A percentile compares a stretch with the other conserved stretches of the same genome.
Conservation (phyloP, 2,113 vertebrate species). For the Anseranas semipalmata region DNA sequence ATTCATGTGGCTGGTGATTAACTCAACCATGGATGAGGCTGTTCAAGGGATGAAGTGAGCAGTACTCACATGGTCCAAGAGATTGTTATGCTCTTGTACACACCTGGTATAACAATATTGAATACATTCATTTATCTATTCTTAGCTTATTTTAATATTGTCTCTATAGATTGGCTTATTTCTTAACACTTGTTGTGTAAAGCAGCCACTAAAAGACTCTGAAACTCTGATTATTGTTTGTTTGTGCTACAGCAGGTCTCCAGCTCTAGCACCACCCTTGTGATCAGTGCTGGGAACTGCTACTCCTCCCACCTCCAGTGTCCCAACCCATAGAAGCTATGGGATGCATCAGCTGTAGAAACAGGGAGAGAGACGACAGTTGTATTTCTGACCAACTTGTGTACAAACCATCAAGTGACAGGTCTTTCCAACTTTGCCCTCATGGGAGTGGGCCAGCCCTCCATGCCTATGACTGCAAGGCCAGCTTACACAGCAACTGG, state of each 20-base stretch:
- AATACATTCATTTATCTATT: no score
- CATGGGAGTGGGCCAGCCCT: background rate
- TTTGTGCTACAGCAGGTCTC: background rate
- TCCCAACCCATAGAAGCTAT: background rate
- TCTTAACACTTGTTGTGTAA: no score
- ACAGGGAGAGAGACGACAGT: background rate
- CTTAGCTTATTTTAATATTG: no score
- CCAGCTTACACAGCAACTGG: no score
- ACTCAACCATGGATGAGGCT: no score
- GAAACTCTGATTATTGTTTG: background rate
- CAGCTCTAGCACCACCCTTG: background rate
- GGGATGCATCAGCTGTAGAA: background rate
- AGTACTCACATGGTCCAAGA: no score
- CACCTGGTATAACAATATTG: no score
- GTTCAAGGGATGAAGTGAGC: no score
- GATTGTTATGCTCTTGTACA: no score
- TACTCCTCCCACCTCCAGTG: background rate
- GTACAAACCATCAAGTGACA: background rate
- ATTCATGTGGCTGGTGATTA: no score
- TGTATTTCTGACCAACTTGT: background rate
- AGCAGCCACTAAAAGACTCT: background rate
- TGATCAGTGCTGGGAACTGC: background rate
- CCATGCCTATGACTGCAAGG: accelerated
- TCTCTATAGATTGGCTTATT: no score
- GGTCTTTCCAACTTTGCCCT: background rate